Evolutionary conservation across 2,888 invertebrate species (phyloP).

Genomic region (Amiota minor): DNA sequence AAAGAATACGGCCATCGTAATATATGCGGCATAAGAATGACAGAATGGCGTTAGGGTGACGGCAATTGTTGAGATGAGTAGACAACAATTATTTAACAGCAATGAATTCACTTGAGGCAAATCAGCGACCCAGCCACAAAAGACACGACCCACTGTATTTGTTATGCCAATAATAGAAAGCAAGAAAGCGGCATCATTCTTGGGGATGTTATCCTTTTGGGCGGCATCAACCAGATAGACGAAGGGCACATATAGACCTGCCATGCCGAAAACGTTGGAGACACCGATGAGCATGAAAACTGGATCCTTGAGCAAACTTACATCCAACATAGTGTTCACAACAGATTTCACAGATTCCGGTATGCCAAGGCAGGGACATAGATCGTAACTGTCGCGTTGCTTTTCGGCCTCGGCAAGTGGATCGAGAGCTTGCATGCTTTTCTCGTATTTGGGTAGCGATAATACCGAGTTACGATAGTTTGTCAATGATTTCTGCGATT

Average conservation of each 20-base stretch:
- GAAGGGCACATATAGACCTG: constrained; percentile 97
- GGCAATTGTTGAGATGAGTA: constrained; percentile 90
- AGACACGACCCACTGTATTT: constrained; percentile 92
- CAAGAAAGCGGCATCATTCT: constrained; percentile 77
- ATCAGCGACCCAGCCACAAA: constrained; percentile 92
- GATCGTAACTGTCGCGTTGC: constrained; percentile 79
- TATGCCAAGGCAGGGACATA: constrained; percentile 85
- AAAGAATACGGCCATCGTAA: constrained; percentile 88
- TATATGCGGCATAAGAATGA: constrained; percentile 82
- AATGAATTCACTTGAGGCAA: constrained; percentile 93
- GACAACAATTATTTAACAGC: constrained; percentile 92
- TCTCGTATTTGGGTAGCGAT: constrained; percentile 84
- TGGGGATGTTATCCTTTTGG: constrained; percentile 80
- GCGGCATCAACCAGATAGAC: constrained; percentile 93
- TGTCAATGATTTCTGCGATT: constrained; percentile 91
- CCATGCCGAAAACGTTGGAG: constrained; percentile 97
- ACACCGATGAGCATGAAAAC: constrained; percentile 93
- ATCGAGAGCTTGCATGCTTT: constrained; percentile 79
- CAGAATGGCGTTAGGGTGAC: constrained; percentile 91
- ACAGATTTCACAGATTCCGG: constrained; percentile 88
- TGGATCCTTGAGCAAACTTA: constrained; percentile 89
- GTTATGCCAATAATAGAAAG: constrained; percentile 85
- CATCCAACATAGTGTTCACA: constrained; percentile 91
- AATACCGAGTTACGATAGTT: constrained; percentile 93
- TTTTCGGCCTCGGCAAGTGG: constrained; percentile 73